These are phyloP conservation scores for Myotis pilosus DNA, from an alignment of 2,797 vertebrate species.

Conservation along the genomic window DNA sequence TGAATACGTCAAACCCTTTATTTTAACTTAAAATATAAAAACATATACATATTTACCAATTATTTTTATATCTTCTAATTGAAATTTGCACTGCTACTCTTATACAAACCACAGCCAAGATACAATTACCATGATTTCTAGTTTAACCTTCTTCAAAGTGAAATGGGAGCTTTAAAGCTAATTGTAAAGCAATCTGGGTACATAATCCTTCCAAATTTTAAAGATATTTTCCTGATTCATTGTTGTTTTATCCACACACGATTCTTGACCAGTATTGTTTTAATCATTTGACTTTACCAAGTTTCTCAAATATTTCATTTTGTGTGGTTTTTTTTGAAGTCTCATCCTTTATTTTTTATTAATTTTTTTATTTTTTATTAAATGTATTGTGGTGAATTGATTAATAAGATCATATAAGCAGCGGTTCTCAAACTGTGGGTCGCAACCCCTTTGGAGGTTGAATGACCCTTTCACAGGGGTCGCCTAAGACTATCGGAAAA, in stretches of 20 bases:
- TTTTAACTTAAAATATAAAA: conserved; percentile 33
- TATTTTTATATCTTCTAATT: conserved; percentile 32
- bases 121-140: not conserved
- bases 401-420: not conserved
- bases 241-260: not conserved
- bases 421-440: too few relatives aligned
- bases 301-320: conserved; percentile 11
- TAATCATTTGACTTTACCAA: not conserved
- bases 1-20: not conserved
- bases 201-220: not conserved
- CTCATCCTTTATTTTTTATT: not conserved
- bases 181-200: not conserved
- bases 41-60: not conserved
- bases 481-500: too few relatives aligned
- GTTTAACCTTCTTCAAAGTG: conserved; percentile 33
- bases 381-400: not conserved
- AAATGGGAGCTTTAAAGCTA: not conserved
- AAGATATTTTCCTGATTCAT: not conserved
- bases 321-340: not conserved
- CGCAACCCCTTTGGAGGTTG: too few relatives aligned
- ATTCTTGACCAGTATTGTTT: not conserved
- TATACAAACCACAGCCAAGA: not conserved
- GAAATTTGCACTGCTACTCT: not conserved
- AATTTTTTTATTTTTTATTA: not conserved
- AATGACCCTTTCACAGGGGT: too few relatives aligned